phyloP scores from a whole-genome alignment of 2,113 vertebrate genomes.

The Pelvicachromis taeniatus region DNA sequence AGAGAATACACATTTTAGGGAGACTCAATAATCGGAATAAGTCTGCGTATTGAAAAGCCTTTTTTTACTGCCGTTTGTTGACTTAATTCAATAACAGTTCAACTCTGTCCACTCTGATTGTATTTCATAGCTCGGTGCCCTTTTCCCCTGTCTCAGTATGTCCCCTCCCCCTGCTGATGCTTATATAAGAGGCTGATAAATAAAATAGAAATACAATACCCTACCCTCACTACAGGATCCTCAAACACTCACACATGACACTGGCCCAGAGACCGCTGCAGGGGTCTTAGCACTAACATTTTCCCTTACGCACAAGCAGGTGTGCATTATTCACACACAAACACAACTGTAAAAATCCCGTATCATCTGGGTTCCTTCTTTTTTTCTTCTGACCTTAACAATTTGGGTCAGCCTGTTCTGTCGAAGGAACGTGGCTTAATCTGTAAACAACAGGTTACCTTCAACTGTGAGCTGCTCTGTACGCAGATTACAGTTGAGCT shows the following conservation, averaged over 20 bases:
- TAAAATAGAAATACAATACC: conserved; percentile 67
- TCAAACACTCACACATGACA: conserved; percentile 45
- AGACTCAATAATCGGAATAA: neutral
- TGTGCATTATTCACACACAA: conserved; percentile 9
- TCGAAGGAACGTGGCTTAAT: conserved; percentile 34
- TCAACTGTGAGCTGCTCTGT: conserved; percentile 39
- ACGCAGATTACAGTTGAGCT: conserved; percentile 30
- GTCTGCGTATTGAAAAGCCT: neutral
- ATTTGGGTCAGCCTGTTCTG: conserved; percentile 66
- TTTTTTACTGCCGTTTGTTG: neutral
- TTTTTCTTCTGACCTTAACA: conserved; percentile 14
- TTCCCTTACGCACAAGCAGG: conserved; percentile 31
- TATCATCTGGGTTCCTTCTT: neutral
- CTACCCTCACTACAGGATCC: conserved; percentile 37
- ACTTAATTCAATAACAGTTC: neutral
- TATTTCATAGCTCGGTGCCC: conserved; percentile 34
- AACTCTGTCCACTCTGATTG: conserved; percentile 5
- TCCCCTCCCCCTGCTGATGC: conserved; percentile 50
- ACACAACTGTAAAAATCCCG: neutral
- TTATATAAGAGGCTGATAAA: conserved; percentile 69
- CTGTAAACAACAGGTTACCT: conserved; percentile 59
- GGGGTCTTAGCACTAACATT: conserved; percentile 28
- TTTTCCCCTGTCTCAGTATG: conserved; percentile 46
- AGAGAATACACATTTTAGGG: neutral
- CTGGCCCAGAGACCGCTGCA: conserved; percentile 12